phyloP scores from a whole-genome alignment of 2,888 invertebrate genomes.

The Brachypalpus laphriformis region DNA sequence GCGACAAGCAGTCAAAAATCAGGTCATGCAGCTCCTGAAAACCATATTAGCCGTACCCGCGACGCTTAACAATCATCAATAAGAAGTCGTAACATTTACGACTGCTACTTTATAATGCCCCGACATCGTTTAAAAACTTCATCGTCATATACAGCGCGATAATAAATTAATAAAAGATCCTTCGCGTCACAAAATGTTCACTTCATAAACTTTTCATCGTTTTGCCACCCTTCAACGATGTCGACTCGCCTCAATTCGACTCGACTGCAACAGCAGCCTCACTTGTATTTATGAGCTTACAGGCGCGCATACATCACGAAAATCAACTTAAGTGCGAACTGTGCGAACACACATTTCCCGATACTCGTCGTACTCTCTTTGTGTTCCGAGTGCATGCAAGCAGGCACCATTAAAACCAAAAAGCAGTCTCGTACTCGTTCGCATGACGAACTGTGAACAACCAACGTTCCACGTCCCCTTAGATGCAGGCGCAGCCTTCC shows the following conservation, averaged over 20 bases:
- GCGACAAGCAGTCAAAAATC: background rate
- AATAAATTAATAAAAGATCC: conserved; percentile 55
- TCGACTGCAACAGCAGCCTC: conserved; percentile 6
- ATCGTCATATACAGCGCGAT: conserved; percentile 13
- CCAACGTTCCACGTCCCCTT: background rate
- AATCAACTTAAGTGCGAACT: conserved; percentile 55
- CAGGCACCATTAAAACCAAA: conserved; percentile 33
- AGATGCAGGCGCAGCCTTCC: background rate
- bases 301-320: conserved; percentile 37
- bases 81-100: conserved; percentile 45
- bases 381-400: conserved; percentile 17
- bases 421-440: conserved; percentile 18
- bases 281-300: conserved; percentile 50
- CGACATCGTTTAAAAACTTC: conserved; percentile 34
- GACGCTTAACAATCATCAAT: conserved; percentile 35
- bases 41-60: too few relatives aligned
- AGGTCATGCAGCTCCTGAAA: conserved; percentile 27
- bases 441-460: conserved; percentile 53
- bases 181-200: conserved; percentile 45
- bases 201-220: conserved; percentile 57
- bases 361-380: background rate
- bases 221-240: conserved; percentile 38
- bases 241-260: background rate
- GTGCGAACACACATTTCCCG: conserved; percentile 38
- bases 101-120: conserved; percentile 15